Evolutionary conservation across 2,797 vertebrate species (phyloP), one percentile per base, ranked within the genome.

Genomic region (Rachycentron canadum): DNA sequence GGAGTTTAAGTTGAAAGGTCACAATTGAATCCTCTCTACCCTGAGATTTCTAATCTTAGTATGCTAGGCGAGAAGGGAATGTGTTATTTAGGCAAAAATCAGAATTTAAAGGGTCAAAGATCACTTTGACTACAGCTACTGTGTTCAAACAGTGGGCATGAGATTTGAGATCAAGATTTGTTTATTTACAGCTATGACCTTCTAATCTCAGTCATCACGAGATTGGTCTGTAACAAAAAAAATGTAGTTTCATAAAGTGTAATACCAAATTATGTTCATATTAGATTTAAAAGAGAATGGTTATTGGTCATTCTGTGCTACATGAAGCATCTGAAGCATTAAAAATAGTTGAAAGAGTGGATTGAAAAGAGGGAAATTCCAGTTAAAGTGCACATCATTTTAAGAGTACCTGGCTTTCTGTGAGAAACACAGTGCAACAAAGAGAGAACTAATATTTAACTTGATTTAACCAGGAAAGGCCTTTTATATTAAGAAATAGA

Each of bases 1-100:
- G 80, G 70, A 78, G 57, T 77, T 85, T 40, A 82, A 76, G 73
- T 85, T 66, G 14, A 84, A 86, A 84, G 78, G 66, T 86, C 78
- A 86, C 32, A 84, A 64, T 79, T 41, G 78, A 78, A 80, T 67
- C 59, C 28, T 63, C 12, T 7, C 50, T 38, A 25, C 47, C 14
- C n/a, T n/a, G 41, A 76, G 55, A 69, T 86, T 77, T 78, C 76
- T 73, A 59, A 78, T 83, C 36, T 73, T 28, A 68, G 53, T 58
- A 43, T 66, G 36, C 58, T n/a, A 53, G 21, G 40, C 55, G 49
- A 71, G 41, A 67, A 43, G 49, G 9, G 60, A 69, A 71, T 17
- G 53, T 61, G 66, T 65, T 75, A 26, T 86, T 73, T 53, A 61
- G 71, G 32, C 59, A 13, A 19, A 25, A 50, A 67, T 47, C 66